These are phyloP conservation scores for Drosophila basisetae DNA, from an alignment of 2,888 invertebrate genomes.

Conservation along the genomic window DNA sequence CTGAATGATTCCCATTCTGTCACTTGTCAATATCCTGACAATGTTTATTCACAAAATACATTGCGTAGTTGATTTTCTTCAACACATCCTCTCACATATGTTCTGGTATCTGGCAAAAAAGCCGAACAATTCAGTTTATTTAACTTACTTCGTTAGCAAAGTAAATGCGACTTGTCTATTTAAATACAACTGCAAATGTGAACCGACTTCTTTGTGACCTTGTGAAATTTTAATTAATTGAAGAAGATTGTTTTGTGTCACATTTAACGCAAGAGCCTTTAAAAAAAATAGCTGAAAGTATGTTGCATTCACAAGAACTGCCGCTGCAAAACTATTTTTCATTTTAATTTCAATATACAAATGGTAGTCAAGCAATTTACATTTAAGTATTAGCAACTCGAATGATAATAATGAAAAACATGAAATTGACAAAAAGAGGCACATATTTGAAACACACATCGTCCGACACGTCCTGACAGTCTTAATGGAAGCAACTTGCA, in stretches of 20 bases:
- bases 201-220: neutral
- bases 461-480: slow-evolving; percentile 1
- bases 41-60: neutral
- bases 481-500: neutral
- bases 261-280: neutral
- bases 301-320: slow-evolving; percentile 3
- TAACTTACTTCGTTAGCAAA: neutral
- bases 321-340: slow-evolving; percentile 41
- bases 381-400: slow-evolving; percentile 8
- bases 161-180: neutral
- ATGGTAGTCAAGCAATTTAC: slow-evolving; percentile 32
- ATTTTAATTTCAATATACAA: slow-evolving; percentile 41
- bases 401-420: slow-evolving; percentile 9
- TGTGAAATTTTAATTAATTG: slow-evolving; percentile 12
- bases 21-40: neutral
- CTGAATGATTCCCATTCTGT: neutral
- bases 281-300: neutral
- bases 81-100: too few species aligned
- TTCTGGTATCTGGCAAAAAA: neutral
- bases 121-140: neutral
- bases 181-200: slow-evolving; percentile 2
- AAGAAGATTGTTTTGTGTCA: neutral
- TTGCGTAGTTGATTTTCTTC: neutral
- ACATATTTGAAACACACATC: neutral
- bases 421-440: slow-evolving; percentile 11